Percentiles rank a stretch among this genome's conserved stretches.
Conservation (phyloP, 2,113 vertebrate genomes). For the Rhinolophus sinicus region DNA sequence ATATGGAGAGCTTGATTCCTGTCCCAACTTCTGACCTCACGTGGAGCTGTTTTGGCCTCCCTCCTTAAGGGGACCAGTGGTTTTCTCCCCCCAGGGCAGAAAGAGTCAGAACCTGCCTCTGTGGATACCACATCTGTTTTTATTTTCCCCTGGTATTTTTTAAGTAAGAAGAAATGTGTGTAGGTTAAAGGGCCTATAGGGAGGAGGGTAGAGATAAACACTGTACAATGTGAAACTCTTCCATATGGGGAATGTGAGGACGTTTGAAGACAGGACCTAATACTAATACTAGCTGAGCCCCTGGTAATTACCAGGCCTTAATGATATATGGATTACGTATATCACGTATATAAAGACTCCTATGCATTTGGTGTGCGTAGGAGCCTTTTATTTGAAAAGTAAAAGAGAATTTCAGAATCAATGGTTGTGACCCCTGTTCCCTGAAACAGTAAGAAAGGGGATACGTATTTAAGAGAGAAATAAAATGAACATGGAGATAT, state of each 20-base stretch:
- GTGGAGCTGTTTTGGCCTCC: neutral
- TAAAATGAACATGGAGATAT: fast-evolving
- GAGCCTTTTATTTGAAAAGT: neutral
- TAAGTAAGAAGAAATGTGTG: conserved; percentile 72
- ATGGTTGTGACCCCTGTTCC: neutral
- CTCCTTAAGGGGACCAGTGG: fast-evolving
- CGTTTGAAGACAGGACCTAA: fast-evolving
- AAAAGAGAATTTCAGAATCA: neutral
- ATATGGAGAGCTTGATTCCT: fast-evolving
- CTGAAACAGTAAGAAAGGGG: neutral
- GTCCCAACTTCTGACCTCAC: neutral
- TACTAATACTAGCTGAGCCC: fast-evolving
- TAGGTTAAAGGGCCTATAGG: conserved; percentile 67
- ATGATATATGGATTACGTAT: fast-evolving
- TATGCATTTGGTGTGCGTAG: fast-evolving
- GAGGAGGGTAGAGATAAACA: conserved; percentile 55
- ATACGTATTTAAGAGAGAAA: neutral
- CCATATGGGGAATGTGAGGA: conserved; percentile 28
- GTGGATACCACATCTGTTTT: conserved; percentile 68
- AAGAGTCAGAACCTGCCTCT: conserved; percentile 1
- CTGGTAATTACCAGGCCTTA: fast-evolving
- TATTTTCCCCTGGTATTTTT: conserved; percentile 73
- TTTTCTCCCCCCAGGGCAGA: neutral
- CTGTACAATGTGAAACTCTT: conserved; percentile 51
- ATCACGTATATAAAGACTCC: too few relatives aligned